phyloP scores from a whole-genome alignment of 2,797 vertebrate genomes.

The Champsocephalus esox region DNA sequence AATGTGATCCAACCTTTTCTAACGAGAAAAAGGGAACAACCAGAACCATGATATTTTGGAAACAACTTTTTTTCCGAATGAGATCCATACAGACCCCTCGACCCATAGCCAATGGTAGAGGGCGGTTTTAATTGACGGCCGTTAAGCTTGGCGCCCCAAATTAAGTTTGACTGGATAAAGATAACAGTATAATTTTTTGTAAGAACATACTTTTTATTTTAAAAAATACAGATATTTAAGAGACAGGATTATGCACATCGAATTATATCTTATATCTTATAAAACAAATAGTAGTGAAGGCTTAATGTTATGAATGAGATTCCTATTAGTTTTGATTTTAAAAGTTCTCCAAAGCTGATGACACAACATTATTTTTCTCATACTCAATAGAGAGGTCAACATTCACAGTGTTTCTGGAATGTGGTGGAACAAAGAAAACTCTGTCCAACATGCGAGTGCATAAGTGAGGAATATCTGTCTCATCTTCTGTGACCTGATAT shows the following conservation, averaged over 20 bases:
- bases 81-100: not conserved
- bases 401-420: not conserved
- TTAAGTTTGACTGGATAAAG: not conserved
- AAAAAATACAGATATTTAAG: too few species aligned
- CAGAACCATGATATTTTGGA: too few species aligned
- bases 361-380: not conserved
- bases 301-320: not conserved
- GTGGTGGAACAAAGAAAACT: constrained; percentile 36
- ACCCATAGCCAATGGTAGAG: too few species aligned
- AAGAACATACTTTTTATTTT: too few species aligned
- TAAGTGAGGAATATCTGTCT: constrained; percentile 29
- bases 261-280: too few species aligned
- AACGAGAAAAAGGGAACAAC: too few species aligned
- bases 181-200: not conserved
- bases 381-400: not conserved
- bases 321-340: constrained; percentile 3
- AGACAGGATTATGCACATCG: too few species aligned
- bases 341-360: not conserved
- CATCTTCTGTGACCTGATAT: constrained; percentile 45
- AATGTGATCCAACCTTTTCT: too few species aligned
- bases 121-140: too few species aligned
- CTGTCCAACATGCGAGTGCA: constrained; percentile 11
- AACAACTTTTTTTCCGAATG: not conserved
- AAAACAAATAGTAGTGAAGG: too few species aligned
- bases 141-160: too few species aligned